Percentiles rank a stretch among this genome's conserved stretches.
phyloP scores from a whole-genome alignment of 2,797 vertebrate species.

The Cuculus canorus region DNA sequence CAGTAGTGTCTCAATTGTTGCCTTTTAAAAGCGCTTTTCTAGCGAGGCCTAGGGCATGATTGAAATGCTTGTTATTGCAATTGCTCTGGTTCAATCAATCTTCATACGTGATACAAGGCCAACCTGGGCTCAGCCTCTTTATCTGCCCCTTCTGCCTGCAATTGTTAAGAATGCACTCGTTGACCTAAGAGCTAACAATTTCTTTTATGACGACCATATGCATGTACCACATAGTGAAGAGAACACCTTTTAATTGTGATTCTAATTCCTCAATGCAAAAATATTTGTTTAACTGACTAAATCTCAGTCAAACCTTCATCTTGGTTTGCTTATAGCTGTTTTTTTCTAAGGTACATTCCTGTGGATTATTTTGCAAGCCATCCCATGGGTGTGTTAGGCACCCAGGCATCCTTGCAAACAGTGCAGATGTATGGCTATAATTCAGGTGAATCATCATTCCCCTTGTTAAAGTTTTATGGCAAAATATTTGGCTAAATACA shows the following conservation, averaged over 20 bases:
- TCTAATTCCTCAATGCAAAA: slow-evolving; percentile 5
- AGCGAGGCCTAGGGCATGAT: slow-evolving; percentile 45
- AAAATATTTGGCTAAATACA: slow-evolving; percentile 57
- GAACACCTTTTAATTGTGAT: slow-evolving; percentile 2
- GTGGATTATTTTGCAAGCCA: slow-evolving; percentile 57
- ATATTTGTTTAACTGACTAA: slow-evolving; percentile 29
- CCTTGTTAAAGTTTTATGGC: slow-evolving; percentile 58
- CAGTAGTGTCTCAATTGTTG: slow-evolving; percentile 66
- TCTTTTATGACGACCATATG: background rate
- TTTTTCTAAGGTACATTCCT: slow-evolving; percentile 47
- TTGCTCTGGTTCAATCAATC: slow-evolving; percentile 55
- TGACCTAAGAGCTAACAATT: background rate
- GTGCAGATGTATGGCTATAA: slow-evolving; percentile 24
- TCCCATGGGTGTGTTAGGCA: slow-evolving; percentile 44
- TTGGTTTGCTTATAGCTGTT: slow-evolving; percentile 1
- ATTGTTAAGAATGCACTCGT: background rate
- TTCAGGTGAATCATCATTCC: slow-evolving; percentile 63
- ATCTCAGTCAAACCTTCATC: slow-evolving; percentile 13
- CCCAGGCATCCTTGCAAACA: slow-evolving; percentile 44
- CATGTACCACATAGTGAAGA: background rate
- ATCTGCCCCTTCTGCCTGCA: slow-evolving; percentile 19
- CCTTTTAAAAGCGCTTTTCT: slow-evolving; percentile 69
- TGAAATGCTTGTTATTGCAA: slow-evolving; percentile 65
- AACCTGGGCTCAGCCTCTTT: background rate
- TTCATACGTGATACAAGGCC: slow-evolving; percentile 21